Evolutionary conservation across 2,888 invertebrate species (phyloP).

Genomic region (Eupithecia inturbata): DNA sequence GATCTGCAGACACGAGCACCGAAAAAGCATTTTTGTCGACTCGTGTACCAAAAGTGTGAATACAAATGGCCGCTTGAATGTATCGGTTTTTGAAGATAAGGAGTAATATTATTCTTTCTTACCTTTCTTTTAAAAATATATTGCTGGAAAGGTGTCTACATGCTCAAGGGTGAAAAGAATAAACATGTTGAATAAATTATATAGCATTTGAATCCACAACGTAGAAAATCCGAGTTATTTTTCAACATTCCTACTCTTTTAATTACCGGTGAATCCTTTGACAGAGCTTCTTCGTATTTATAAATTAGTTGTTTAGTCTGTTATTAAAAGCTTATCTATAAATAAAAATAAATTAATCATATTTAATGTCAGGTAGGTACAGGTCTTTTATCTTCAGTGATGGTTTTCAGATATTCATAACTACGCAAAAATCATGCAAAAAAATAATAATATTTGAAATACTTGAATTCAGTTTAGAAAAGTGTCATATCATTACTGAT

Average conservation of each 20-base stretch:
- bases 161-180: not conserved
- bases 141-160: not conserved
- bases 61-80: conserved; percentile 22
- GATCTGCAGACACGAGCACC: conserved; percentile 30
- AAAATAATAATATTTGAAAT: conserved; percentile 2
- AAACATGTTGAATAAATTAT: not conserved
- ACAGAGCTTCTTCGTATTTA: not conserved
- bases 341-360: not conserved
- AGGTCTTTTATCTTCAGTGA: not conserved
- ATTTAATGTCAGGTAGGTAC: no score
- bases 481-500: conserved; percentile 1
- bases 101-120: conserved; percentile 11
- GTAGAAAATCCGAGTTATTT: not conserved
- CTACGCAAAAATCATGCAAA: not conserved
- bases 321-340: not conserved
- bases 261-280: not conserved
- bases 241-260: not conserved
- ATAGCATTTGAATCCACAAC: not conserved
- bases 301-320: not conserved
- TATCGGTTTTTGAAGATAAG: conserved; percentile 24
- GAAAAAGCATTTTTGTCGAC: conserved; percentile 31
- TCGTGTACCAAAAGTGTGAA: conserved; percentile 29
- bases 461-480: not conserved
- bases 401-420: not conserved
- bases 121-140: conserved; percentile 3